phyloP scores from a whole-genome alignment of 2,797 vertebrate genomes.

The Ctenopoma kingsleyae region DNA sequence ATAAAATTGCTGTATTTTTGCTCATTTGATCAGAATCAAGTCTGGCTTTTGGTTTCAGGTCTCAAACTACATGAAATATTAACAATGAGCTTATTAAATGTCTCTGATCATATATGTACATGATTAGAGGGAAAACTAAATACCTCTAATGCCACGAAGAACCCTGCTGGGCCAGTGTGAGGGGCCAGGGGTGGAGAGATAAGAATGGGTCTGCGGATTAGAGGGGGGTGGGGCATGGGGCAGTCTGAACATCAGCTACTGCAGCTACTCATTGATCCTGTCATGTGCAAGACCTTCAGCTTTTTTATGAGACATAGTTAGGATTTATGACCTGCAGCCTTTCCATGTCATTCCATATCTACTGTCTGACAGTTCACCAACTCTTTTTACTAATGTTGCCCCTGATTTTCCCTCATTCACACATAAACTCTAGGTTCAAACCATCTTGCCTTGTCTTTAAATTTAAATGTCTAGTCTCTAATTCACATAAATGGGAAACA shows the following conservation, averaged over 20 bases:
- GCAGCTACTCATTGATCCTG: slow-evolving; percentile 62
- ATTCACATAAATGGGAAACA: slow-evolving; percentile 16
- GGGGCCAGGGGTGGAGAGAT: slow-evolving; percentile 19
- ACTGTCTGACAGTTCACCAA: slow-evolving; percentile 44
- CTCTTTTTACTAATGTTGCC: neutral
- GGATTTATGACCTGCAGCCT: slow-evolving; percentile 61
- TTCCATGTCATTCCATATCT: slow-evolving; percentile 15
- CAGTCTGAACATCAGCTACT: slow-evolving; percentile 37
- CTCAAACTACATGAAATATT: slow-evolving; percentile 49
- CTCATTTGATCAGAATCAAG: neutral
- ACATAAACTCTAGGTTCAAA: slow-evolving; percentile 4
- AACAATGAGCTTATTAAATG: slow-evolving; percentile 29
- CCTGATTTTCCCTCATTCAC: slow-evolving; percentile 5
- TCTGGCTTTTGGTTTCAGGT: slow-evolving; percentile 26
- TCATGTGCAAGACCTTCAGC: slow-evolving; percentile 60
- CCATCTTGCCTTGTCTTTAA: slow-evolving; percentile 15
- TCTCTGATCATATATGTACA: slow-evolving; percentile 45
- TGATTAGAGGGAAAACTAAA: slow-evolving; percentile 42
- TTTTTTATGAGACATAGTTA: slow-evolving; percentile 47
- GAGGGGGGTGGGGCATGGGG: slow-evolving; percentile 2
- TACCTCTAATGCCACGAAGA: slow-evolving; percentile 43
- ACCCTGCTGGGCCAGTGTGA: slow-evolving; percentile 33
- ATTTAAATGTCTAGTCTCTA: slow-evolving; percentile 2
- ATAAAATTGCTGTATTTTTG: neutral
- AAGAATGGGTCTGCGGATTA: slow-evolving; percentile 49